Base-by-base conservation (phyloP, 2,797 vertebrate genomes). In the Propithecus deckenii region DNA sequence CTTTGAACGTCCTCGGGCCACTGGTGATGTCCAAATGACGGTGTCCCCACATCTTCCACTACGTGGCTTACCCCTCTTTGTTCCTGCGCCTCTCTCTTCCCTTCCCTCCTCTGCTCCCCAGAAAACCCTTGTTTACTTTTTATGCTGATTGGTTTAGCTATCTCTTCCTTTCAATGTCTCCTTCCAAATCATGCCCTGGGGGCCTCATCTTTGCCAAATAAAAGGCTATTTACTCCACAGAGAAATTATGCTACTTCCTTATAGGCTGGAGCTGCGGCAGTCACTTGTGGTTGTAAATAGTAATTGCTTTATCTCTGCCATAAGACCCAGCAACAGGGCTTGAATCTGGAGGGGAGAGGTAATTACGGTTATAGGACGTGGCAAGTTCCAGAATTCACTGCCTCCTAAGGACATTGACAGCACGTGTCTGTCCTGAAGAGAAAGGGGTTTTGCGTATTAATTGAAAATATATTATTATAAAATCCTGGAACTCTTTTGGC, bases 201-300 rank as follows among this genome's bases (percentile, higher is more conserved):
- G 96, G 75, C 72, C 71, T 97, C 94, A 83, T 97, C 89, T 98
- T 97, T 93, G 76, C 93, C 88, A 97, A 98, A 97, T 96, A 96
- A 97, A 97, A 97, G 84, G 89, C 95, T 94, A 90, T 94, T 97
- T 96, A 97, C 95, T 97, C 91, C 93, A 94, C 91, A 94, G 94
- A 97, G 91, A 97, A 97, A 97, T 93, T 88, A 94, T 48, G 86
- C 93, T 93, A 61, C 86, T 95, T 97, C 65, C 59, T 97, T 76
- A 67, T n/a, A 86, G 76, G 67, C 94, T 88, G 74, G 79, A 96
- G 50, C 55, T 86, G 94, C 85, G 0, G 0, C n/a, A 79, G 65
- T 92, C 93, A 88, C 93, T 93, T 48, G 67, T 88, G 76, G 50
- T 85, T 94, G 96, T 78, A 97, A 94, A 96, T 86, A 86, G 89